Evolutionary conservation across 2,797 vertebrate genomes (phyloP).

Genomic region (Chanos chanos): DNA sequence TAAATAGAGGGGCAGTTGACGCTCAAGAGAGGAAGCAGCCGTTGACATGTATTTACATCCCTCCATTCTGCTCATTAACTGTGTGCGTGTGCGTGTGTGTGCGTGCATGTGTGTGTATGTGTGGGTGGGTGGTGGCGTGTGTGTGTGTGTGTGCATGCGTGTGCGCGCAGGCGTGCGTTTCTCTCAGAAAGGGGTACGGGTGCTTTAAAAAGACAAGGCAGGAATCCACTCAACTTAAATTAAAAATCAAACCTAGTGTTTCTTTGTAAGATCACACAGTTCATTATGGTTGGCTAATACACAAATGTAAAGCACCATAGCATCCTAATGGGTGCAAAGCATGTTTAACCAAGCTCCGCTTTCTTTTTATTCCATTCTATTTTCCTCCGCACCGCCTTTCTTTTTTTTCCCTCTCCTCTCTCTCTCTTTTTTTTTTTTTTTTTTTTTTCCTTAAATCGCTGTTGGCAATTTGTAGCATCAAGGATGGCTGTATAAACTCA

Average conservation of each 20-base stretch:
- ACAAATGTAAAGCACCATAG: slow-evolving; percentile 11
- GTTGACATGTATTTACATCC: too few species aligned
- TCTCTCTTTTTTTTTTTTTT: slow-evolving; percentile 4
- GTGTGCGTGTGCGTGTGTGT: slow-evolving; percentile 9
- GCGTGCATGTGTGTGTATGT: not conserved
- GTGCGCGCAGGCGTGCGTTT: not conserved
- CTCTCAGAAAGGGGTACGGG: slow-evolving; percentile 25
- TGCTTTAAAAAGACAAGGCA: slow-evolving; percentile 35
- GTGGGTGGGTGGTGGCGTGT: slow-evolving; percentile 22
- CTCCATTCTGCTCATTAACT: slow-evolving; percentile 30
- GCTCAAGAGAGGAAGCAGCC: too few species aligned
- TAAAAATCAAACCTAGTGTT: slow-evolving; percentile 37
- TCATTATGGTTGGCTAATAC: slow-evolving; percentile 33
- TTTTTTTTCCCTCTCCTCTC: not conserved
- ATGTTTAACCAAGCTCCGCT: too few species aligned
- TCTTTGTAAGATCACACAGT: slow-evolving; percentile 34
- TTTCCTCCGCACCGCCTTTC: not conserved
- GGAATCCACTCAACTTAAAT: slow-evolving; percentile 42
- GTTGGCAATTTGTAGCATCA: slow-evolving; percentile 84
- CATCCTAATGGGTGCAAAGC: not conserved
- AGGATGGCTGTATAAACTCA: slow-evolving; percentile 85
- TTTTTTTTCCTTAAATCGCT: slow-evolving; percentile 98
- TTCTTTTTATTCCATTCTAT: too few species aligned
- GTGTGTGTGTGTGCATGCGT: slow-evolving; percentile 19
- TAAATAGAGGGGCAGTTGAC: slow-evolving; percentile 40